Base-by-base conservation (phyloP, 1,140 invertebrate species). In the Dolichoris vasculosae region DNA sequence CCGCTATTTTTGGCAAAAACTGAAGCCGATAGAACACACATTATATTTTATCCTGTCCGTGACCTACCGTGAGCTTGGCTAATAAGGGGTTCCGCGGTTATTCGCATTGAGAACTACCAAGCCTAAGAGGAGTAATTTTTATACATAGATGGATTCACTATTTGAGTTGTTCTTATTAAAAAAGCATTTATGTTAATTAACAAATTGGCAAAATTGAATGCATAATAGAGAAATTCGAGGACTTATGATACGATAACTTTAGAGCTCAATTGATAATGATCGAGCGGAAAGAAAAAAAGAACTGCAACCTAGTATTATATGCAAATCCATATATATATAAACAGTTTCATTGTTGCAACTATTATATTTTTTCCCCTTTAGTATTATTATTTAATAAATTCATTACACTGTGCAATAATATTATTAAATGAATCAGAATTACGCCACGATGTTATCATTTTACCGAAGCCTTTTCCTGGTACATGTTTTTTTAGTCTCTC, bases 1-100 rank as follows among this genome's bases (percentile, higher is more conserved):
- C 97, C 30, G 96, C 97, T 35, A 93, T 97, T 88, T 98, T 98
- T 84, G 90, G 92, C 85, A 94, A 94, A 7, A 84, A 82, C n/a
- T 84, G n/a, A 82, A 20, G 63, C 32, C 20, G 38, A 48, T 11
- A n/a, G 17, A 30, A 38, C 43, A 6, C 23, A 73, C 15, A 7
- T 73, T 20, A 6, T 8, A 8, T 1, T 6, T 38, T 6, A 0
- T 23, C 38, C n/a, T 23, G 38, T 7, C 69, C 69, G 17, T 1
- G 38, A 26, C 30, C 30, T 15, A 0, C 15, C 35, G 17, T n/a
- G 1, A 35, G 67, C 32, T 67, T 35, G 9, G 64, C 64, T 30
- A 67, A 17, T 4, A 32, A 35, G 64, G 17, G 64, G 32, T 2
- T 55, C 51, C 13, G 55, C 23, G 55, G 26, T 13, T 20, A 13